These are phyloP conservation scores for Mormoops blainvillei DNA, from an alignment of 2,113 vertebrate species.

Conservation along the genomic window DNA sequence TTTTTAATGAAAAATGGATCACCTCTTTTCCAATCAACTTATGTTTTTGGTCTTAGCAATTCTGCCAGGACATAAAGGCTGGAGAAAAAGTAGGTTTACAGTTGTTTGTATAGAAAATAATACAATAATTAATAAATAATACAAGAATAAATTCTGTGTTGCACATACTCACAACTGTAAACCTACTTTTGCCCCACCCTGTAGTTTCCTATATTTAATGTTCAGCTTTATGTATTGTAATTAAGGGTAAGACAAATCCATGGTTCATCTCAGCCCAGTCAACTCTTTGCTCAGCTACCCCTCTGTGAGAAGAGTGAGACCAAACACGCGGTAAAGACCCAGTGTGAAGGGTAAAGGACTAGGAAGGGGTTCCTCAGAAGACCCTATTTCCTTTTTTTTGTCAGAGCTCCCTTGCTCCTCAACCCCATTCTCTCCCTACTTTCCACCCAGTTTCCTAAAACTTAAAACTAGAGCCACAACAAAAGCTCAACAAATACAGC, in stretches of 20 bases:
- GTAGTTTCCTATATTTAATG: background rate
- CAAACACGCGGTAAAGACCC: background rate
- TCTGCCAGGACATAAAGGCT: background rate
- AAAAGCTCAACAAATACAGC: background rate
- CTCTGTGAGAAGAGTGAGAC: background rate
- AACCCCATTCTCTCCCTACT: background rate
- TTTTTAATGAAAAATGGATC: slow-evolving; percentile 26
- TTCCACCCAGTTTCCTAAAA: background rate
- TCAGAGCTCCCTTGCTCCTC: background rate
- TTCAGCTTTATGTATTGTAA: background rate
- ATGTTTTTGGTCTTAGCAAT: slow-evolving; percentile 21
- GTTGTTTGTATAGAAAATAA: background rate
- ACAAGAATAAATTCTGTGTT: background rate
- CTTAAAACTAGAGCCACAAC: background rate
- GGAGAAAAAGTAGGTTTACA: background rate
- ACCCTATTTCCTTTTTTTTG: background rate
- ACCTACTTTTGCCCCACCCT: background rate
- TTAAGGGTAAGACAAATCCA: background rate
- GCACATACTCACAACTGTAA: background rate
- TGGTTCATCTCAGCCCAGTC: background rate
- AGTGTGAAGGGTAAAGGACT: background rate
- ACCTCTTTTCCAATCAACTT: slow-evolving; percentile 12
- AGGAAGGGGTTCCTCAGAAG: background rate
- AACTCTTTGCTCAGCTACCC: background rate
- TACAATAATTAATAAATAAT: background rate